Percentiles rank a stretch among this genome's conserved stretches.
phyloP scores from a whole-genome alignment of 2,888 invertebrate genomes.

The Flabesymbios commensalis region DNA sequence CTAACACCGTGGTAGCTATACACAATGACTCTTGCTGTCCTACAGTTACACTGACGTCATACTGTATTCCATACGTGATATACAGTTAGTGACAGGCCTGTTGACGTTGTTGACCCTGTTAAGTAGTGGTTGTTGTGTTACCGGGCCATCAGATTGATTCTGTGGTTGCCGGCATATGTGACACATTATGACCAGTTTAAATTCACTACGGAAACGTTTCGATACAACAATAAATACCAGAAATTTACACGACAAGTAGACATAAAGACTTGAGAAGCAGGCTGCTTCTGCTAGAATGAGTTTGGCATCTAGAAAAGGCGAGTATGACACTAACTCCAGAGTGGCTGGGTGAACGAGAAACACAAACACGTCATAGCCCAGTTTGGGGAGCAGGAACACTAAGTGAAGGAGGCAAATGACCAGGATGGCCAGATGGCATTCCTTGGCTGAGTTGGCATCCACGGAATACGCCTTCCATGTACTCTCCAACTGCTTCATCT shows the following conservation, averaged over 20 bases:
- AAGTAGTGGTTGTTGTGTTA: not conserved
- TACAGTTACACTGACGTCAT: conserved; percentile 1
- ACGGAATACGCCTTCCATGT: conserved; percentile 37
- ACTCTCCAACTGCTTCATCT: conserved; percentile 28
- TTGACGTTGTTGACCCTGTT: not conserved
- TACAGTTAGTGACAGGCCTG: not conserved
- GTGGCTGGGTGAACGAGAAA: not conserved
- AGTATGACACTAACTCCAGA: not conserved
- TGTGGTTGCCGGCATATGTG: too few species aligned
- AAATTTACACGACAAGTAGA: not conserved
- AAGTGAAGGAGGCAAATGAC: conserved; percentile 31
- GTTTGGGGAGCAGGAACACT: conserved; percentile 35
- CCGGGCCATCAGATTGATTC: too few species aligned
- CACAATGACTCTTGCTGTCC: too few species aligned
- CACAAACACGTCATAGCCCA: conserved; percentile 27
- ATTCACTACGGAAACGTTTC: not conserved
- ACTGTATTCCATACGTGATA: not conserved
- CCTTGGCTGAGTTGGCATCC: conserved; percentile 30
- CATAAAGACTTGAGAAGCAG: not conserved
- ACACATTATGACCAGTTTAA: too few species aligned
- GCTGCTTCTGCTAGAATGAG: not conserved
- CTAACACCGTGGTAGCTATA: too few species aligned
- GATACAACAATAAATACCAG: not conserved
- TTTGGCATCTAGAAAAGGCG: not conserved
- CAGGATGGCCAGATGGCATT: conserved; percentile 33